Evolutionary conservation across 2,113 vertebrate genomes (phyloP), one percentile per base, ranked within the genome.

Genomic region (Strix uralensis): DNA sequence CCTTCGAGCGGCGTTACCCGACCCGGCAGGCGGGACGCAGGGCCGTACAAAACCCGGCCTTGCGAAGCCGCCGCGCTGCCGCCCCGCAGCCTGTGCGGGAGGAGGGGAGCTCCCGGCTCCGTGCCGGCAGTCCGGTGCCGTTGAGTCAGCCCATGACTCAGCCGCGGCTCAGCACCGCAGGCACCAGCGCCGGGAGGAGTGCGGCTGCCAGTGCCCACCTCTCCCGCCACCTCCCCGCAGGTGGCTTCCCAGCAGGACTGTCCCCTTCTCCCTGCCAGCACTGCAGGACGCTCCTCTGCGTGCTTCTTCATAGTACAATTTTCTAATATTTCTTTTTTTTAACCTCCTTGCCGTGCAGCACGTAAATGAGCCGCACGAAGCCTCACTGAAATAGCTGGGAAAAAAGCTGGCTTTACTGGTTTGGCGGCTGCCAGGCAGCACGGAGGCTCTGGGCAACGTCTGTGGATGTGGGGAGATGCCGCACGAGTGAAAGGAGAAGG

Each of bases 131-230:
- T 11, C 92, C 86, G 85, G 79, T 94, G 93, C 92, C 29, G 25
- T 88, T 95, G 94, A 93, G 69, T 94, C 96, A 96, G 90, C 63
- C 75, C 73, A 2, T 96, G 95, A 95, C 87, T 97, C 96, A 97
- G 94, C 86, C 57, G 38, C 8, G 62, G 78, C 92, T 96, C 85
- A 73, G 83, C 72, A 20, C 85, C 46, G 26, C 85, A 65, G 94
- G 63, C 75, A 4, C 65, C 61, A 19, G 80, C n/a, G 8, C 62
- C 73, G 20, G n/a, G n/a, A 51, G 42, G 61, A 44, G 71, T 17
- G n/a, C 47, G 15, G 18, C 61, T 44, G 47, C 71, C 74, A 66
- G 55, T 74, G 91, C 80, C 78, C 67, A 81, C 72, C 80, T 47
- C 94, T 85, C 15, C 71, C 7, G 8, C 49, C 90, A 69, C 61